Conservation (phyloP, 2,888 invertebrate species). For the Calameuta pallipes region DNA sequence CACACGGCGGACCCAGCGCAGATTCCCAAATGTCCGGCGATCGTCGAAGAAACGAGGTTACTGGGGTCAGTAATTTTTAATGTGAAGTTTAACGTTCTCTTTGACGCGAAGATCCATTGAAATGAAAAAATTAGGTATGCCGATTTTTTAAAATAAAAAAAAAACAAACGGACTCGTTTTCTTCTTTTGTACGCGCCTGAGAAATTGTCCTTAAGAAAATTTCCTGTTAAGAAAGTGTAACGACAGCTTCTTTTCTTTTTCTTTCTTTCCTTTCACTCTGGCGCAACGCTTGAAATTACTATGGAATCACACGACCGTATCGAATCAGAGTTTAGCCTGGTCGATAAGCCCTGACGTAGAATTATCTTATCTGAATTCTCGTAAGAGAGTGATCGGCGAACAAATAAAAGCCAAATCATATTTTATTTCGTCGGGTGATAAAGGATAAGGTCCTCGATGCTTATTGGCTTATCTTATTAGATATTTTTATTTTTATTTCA, state of each 20-base stretch:
- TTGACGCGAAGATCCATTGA: background rate
- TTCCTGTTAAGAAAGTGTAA: background rate
- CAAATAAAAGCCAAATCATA: background rate
- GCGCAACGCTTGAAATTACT: background rate
- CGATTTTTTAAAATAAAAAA: background rate
- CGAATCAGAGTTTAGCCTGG: background rate
- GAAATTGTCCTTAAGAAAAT: background rate
- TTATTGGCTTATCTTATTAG: background rate
- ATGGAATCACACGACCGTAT: background rate
- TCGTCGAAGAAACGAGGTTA: constrained; percentile 11
- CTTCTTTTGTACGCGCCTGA: background rate
- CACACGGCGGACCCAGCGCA: constrained; percentile 3
- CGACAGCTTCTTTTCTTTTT: background rate
- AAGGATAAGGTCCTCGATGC: background rate
- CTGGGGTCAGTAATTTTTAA: constrained; percentile 20
- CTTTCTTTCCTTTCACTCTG: background rate
- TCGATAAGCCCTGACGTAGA: background rate
- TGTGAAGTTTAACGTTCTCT: background rate
- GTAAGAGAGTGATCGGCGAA: background rate
- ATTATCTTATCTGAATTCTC: background rate
- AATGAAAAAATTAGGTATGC: background rate
- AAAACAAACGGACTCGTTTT: background rate
- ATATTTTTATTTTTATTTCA: background rate
- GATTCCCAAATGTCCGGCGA: constrained; percentile 5
- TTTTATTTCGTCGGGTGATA: background rate